Evolutionary conservation across 2,888 invertebrate species (phyloP).

Genomic region (Meandrusa payeni): DNA sequence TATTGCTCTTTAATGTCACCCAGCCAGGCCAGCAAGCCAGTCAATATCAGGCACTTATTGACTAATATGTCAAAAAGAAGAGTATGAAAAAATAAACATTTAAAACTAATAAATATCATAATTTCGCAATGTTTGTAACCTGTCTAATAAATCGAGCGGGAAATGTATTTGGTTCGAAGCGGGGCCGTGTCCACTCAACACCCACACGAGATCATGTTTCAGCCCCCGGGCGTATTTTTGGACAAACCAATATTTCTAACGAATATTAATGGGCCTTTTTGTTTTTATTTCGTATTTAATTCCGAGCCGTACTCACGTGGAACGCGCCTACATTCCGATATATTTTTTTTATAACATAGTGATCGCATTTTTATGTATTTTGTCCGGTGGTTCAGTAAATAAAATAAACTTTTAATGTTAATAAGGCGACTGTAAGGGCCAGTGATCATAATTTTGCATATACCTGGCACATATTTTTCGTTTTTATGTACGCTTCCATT

Average conservation of each 20-base stretch:
- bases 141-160: constrained; percentile 43
- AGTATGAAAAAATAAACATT: constrained; percentile 33
- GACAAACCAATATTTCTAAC: constrained; percentile 80
- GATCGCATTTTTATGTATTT: background rate
- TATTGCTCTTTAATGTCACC: no score
- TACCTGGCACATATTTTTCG: no score
- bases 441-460: no score
- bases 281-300: constrained; percentile 62
- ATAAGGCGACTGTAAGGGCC: no score
- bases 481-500: no score
- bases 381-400: no score
- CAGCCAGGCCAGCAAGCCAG: no score
- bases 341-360: constrained; percentile 41
- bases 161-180: constrained; percentile 46
- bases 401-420: no score
- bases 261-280: constrained; percentile 74
- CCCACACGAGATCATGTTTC: constrained; percentile 70
- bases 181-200: constrained; percentile 61
- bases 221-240: constrained; percentile 77
- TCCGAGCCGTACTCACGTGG: constrained; percentile 44
- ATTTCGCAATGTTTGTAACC: constrained; percentile 49
- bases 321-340: constrained; percentile 58
- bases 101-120: constrained; percentile 53
- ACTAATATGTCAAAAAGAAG: constrained; percentile 3
- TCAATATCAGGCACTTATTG: background rate